A percentile compares a stretch with the other conserved stretches of the same genome.
These are phyloP conservation scores for Eptatretus atami DNA, from an alignment of 2,797 vertebrate species.

Conservation along the genomic window DNA sequence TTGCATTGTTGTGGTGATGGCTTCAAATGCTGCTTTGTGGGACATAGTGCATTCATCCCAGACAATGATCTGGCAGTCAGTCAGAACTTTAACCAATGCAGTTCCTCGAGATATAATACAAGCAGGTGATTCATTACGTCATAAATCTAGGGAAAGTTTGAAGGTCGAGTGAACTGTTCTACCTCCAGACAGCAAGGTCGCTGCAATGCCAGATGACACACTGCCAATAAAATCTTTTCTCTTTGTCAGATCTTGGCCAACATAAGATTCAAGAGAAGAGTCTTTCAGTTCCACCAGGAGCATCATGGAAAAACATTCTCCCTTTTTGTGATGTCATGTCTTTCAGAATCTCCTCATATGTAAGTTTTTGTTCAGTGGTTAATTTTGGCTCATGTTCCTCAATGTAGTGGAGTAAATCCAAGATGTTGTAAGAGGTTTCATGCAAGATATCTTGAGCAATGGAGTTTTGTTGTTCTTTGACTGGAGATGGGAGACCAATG, in stretches of 20 bases:
- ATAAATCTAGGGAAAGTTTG: not conserved
- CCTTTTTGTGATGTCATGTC: not conserved
- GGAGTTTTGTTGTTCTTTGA: not conserved
- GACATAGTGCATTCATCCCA: not conserved
- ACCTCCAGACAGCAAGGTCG: not conserved
- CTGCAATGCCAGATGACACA: not conserved
- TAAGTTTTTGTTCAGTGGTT: not conserved
- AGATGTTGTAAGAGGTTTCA: not conserved
- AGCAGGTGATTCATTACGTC: not conserved
- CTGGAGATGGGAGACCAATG: not conserved
- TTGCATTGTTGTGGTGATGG: not conserved
- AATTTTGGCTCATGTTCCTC: not conserved
- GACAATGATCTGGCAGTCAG: not conserved
- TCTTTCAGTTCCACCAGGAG: not conserved
- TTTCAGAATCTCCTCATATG: not conserved
- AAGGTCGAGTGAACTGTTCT: not conserved
- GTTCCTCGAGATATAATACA: not conserved
- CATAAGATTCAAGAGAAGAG: not conserved
- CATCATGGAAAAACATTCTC: not conserved
- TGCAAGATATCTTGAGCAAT: not conserved
- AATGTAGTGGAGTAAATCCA: not conserved
- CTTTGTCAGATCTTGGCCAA: not conserved
- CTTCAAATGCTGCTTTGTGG: slow-evolving; percentile 1
- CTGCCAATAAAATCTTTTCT: not conserved
- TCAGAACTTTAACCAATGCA: not conserved